A percentile compares a stretch with the other conserved stretches of the same genome.
phyloP scores from a whole-genome alignment of 37 sponge, comb jelly and placozoan species.

The Eunapius fragilis region DNA sequence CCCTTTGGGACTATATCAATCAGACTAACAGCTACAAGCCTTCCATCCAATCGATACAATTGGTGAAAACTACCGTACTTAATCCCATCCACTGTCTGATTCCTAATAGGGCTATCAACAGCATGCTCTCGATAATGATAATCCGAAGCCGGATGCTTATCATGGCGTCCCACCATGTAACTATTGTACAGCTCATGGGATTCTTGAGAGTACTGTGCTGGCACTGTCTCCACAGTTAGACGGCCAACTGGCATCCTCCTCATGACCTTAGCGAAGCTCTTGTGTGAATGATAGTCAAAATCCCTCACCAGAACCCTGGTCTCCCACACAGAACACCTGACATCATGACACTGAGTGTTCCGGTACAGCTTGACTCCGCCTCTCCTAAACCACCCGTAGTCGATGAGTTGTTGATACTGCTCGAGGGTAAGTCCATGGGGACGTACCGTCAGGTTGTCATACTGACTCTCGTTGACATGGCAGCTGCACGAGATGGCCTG shows the following conservation, averaged over 20 bases:
- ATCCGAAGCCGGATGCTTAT: slow-evolving; percentile 70
- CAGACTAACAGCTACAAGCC: slow-evolving; percentile 86
- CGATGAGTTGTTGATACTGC: slow-evolving; percentile 82
- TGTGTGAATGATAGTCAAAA: slow-evolving; percentile 63
- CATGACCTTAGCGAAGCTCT: slow-evolving; percentile 70
- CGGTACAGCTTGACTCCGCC: slow-evolving; percentile 93
- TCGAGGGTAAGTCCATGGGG: slow-evolving; percentile 63
- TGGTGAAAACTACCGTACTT: slow-evolving; percentile 89
- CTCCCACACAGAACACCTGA: slow-evolving; percentile 82
- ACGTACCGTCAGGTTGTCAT: slow-evolving; percentile 75
- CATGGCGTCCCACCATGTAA: slow-evolving; percentile 77
- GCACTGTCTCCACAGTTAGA: slow-evolving; percentile 50
- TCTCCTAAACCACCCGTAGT: slow-evolving; percentile 90
- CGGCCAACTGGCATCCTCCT: slow-evolving; percentile 67
- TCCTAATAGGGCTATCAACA: slow-evolving; percentile 70
- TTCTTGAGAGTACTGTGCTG: slow-evolving; percentile 70
- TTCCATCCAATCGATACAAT: slow-evolving; percentile 81
- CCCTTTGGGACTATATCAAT: slow-evolving; percentile 88
- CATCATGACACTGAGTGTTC: slow-evolving; percentile 55
- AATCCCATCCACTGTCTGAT: slow-evolving; percentile 56
- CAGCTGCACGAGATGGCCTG: slow-evolving; percentile 74
- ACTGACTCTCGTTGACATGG: slow-evolving; percentile 67
- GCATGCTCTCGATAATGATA: slow-evolving; percentile 82
- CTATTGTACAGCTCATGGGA: slow-evolving; percentile 79
- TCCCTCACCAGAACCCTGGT: slow-evolving; percentile 69